Conservation (phyloP, 2,888 invertebrate species). For the Melanostoma mellinum region DNA sequence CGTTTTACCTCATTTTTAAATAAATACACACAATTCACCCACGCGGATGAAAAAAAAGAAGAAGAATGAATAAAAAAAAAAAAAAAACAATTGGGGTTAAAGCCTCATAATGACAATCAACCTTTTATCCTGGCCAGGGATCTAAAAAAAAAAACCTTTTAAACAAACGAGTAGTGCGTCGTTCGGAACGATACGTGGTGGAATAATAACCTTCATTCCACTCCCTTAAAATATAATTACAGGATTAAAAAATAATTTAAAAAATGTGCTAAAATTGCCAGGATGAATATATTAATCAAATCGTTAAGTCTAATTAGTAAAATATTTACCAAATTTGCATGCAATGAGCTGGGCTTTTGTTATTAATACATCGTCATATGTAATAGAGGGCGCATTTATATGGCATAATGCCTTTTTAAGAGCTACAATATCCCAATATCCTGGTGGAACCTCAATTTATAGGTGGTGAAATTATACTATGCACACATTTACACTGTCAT, state of each 20-base stretch:
- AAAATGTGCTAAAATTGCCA: slow-evolving; percentile 44
- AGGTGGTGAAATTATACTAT: too few relatives aligned
- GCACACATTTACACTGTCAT: not conserved
- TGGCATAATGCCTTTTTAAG: slow-evolving; percentile 2
- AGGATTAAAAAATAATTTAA: slow-evolving; percentile 69
- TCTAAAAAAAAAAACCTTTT: slow-evolving; percentile 19
- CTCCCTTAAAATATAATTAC: too few relatives aligned
- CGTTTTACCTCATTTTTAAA: slow-evolving; percentile 33
- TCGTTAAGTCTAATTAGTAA: slow-evolving; percentile 59
- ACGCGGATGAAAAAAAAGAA: slow-evolving; percentile 30
- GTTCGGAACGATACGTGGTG: slow-evolving; percentile 10
- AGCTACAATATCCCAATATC: not conserved
- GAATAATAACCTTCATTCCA: slow-evolving; percentile 26
- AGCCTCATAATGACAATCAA: slow-evolving; percentile 59
- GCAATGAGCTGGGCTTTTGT: too few relatives aligned
- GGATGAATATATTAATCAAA: slow-evolving; percentile 60
- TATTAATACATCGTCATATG: not conserved
- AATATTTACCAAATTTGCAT: slow-evolving; percentile 61
- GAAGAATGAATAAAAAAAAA: too few relatives aligned
- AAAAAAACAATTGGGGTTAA: too few relatives aligned
- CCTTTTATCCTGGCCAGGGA: slow-evolving; percentile 21
- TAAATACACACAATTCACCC: slow-evolving; percentile 3
- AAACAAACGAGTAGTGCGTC: slow-evolving; percentile 11
- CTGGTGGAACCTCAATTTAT: too few relatives aligned
- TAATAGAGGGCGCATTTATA: slow-evolving; percentile 8